Evolutionary conservation across 2,113 vertebrate species (phyloP).

Genomic region (Neoarius graeffei): DNA sequence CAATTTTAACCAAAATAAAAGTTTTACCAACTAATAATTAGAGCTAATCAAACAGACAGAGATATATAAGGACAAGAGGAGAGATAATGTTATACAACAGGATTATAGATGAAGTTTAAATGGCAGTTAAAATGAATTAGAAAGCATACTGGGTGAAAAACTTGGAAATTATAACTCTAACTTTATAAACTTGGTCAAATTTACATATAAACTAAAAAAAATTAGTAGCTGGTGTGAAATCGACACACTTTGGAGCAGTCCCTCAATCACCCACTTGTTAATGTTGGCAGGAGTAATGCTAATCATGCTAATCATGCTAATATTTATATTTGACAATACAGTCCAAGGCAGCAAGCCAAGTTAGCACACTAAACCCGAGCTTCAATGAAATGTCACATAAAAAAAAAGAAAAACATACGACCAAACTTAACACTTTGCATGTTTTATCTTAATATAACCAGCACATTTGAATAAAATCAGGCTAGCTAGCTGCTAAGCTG

Average conservation of each 20-base stretch:
- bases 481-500: neutral
- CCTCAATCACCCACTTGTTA: neutral
- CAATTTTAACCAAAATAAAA: neutral
- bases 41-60: neutral
- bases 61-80: neutral
- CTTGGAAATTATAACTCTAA: neutral
- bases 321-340: neutral
- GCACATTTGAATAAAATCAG: neutral
- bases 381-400: neutral
- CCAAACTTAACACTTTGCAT: neutral
- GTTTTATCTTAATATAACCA: neutral
- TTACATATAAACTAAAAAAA: neutral
- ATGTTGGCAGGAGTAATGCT: neutral
- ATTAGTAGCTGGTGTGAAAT: neutral
- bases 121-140: neutral
- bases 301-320: slow-evolving; percentile 35
- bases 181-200: neutral
- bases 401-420: neutral
- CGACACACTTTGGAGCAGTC: neutral
- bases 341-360: neutral
- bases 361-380: neutral
- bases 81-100: neutral
- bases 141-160: neutral
- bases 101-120: neutral
- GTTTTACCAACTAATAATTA: no score